Percentiles rank a stretch among this genome's conserved stretches.
These are phyloP conservation scores for Dendrolimus punctatus DNA, from an alignment of 1,140 invertebrate genomes.

Conservation along the genomic window DNA sequence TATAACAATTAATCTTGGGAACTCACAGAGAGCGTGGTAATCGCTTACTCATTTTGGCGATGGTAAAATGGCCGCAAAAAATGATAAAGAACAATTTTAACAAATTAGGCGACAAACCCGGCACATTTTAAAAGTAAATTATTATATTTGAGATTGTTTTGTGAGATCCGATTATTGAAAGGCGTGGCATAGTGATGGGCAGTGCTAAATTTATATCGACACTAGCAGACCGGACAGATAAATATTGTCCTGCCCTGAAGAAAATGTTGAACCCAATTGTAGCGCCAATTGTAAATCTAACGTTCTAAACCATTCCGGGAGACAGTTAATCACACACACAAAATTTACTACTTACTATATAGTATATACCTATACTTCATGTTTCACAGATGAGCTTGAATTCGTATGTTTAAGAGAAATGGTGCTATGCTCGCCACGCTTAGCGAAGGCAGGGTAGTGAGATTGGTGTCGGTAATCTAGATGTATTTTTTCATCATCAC, in stretches of 20 bases:
- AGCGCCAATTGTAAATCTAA: no score
- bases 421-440: no score
- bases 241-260: background rate
- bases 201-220: background rate
- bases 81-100: slow-evolving; percentile 40
- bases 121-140: slow-evolving; percentile 40
- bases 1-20: slow-evolving; percentile 45
- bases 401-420: no score
- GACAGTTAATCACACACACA: no score
- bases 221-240: background rate
- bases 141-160: slow-evolving; percentile 34
- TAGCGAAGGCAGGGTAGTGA: no score
- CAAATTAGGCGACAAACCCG: slow-evolving; percentile 59
- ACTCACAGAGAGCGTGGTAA: slow-evolving; percentile 36
- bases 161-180: slow-evolving; percentile 34
- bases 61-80: slow-evolving; percentile 17
- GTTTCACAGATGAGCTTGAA: no score
- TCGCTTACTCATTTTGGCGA: slow-evolving; percentile 52
- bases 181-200: slow-evolving; percentile 24
- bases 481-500: no score
- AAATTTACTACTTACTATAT: no score
- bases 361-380: no score
- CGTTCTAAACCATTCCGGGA: no score
- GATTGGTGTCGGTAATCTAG: no score
- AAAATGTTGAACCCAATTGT: no score